phyloP scores from a whole-genome alignment of 2,888 invertebrate species.

The Agonopterix arenella region DNA sequence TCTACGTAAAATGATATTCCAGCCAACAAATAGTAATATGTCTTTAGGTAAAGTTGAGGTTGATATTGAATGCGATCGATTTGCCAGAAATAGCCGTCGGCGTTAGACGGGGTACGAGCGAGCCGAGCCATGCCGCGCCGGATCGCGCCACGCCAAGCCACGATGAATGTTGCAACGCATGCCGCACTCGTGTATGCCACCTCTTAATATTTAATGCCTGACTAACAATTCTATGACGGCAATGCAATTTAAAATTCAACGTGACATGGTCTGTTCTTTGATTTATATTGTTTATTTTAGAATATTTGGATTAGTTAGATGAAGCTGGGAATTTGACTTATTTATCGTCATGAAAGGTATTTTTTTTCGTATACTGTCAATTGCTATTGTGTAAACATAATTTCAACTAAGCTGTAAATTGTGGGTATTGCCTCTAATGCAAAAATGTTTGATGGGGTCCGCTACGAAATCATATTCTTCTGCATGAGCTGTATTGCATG shows the following conservation, averaged over 20 bases:
- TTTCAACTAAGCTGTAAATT: no score
- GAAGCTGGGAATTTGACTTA: no score
- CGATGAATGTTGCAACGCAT: constrained; percentile 51
- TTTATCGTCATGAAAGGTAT: no score
- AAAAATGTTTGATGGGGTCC: no score
- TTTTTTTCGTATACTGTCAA: no score
- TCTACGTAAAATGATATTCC: constrained; percentile 12
- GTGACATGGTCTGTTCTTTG: constrained; percentile 14
- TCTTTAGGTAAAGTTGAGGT: constrained; percentile 13
- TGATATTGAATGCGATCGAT: constrained; percentile 49
- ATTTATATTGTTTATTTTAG: neutral
- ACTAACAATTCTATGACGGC: constrained; percentile 54
- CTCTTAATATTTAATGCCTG: constrained; percentile 63
- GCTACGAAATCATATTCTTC: no score
- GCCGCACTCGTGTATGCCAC: constrained; percentile 26
- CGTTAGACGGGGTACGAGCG: constrained; percentile 17
- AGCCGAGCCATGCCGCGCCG: neutral
- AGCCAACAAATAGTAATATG: constrained; percentile 13
- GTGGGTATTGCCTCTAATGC: no score
- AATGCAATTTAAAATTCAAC: constrained; percentile 48
- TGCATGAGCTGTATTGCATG: no score
- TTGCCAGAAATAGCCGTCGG: constrained; percentile 54
- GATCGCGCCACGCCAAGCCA: constrained; percentile 25
- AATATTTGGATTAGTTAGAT: neutral
- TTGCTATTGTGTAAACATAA: no score